A percentile compares a stretch with the other conserved stretches of the same genome.
These are phyloP conservation scores for Catostylus mosaicus DNA, from an alignment of 30 jellyfish, hydroid and myxozoan species.

Conservation along the genomic window DNA sequence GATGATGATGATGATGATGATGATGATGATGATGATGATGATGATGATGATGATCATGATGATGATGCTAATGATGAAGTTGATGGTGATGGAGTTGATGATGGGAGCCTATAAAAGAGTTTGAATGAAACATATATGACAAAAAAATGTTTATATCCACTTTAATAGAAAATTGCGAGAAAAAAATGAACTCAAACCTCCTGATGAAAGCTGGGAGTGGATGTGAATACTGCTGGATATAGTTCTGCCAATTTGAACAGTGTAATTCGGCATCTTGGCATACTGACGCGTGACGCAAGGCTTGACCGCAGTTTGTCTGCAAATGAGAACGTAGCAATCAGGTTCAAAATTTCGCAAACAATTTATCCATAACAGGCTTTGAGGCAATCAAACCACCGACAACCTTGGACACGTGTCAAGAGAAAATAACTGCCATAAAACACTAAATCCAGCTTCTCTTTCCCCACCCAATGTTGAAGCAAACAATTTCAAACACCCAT, in stretches of 20 bases:
- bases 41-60: not conserved
- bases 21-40: not conserved
- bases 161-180: not conserved
- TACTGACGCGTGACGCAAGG: slow-evolving; percentile 17
- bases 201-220: slow-evolving; percentile 1
- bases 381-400: too few relatives aligned
- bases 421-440: not conserved
- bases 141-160: too few relatives aligned
- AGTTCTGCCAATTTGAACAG: slow-evolving; percentile 38
- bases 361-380: not conserved
- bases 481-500: not conserved
- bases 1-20: not conserved
- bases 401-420: not conserved
- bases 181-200: too few relatives aligned
- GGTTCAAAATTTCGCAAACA: not conserved
- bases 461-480: not conserved
- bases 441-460: not conserved
- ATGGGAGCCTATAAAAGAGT: too few relatives aligned
- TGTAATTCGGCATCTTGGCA: slow-evolving; percentile 43
- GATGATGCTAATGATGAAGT: not conserved
- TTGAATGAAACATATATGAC: too few relatives aligned
- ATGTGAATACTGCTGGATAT: slow-evolving; percentile 8
- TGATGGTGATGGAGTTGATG: too few relatives aligned
- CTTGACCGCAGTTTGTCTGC: slow-evolving; percentile 5
- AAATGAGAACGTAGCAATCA: not conserved